Percentiles rank a stretch among this genome's conserved stretches.
phyloP scores from a whole-genome alignment of 2,797 vertebrate genomes.

The Chromobotia macracanthus region DNA sequence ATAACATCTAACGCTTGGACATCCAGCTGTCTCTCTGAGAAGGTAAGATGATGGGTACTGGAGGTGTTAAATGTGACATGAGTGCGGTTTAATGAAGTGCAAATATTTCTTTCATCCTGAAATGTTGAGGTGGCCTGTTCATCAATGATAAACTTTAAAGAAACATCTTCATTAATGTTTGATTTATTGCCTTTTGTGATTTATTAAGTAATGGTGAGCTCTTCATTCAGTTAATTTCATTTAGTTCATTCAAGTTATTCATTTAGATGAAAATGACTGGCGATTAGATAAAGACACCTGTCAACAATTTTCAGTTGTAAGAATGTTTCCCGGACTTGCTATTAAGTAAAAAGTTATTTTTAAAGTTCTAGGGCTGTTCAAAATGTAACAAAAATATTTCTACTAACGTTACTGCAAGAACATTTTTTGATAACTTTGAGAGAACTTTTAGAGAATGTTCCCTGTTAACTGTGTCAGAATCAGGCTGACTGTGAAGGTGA shows the following conservation, averaged over 20 bases:
- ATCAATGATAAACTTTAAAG: not conserved
- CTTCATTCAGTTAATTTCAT: not conserved
- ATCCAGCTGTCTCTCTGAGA: constrained; percentile 23
- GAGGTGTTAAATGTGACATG: not conserved
- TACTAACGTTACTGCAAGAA: too few relatives aligned
- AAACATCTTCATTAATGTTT: constrained; percentile 23
- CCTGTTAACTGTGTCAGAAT: too few relatives aligned
- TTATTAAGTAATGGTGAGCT: not conserved
- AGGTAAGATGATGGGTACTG: constrained; percentile 13
- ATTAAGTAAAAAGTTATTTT: too few relatives aligned
- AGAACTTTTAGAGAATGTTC: too few relatives aligned
- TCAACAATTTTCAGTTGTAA: too few relatives aligned
- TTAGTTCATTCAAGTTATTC: too few relatives aligned
- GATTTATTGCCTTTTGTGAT: not conserved
- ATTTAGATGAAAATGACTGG: not conserved
- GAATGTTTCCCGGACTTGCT: too few relatives aligned
- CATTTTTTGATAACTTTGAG: too few relatives aligned
- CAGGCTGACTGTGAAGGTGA: constrained; percentile 5
- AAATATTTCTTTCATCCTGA: not conserved
- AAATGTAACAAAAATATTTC: too few relatives aligned
- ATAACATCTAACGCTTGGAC: constrained; percentile 13
- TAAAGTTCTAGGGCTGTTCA: too few relatives aligned
- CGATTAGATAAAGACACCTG: not conserved
- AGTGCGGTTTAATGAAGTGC: not conserved
- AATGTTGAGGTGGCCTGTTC: not conserved